Percentiles rank a stretch among this genome's conserved stretches.
These are phyloP conservation scores for Parnassius orleans DNA, from an alignment of 2,888 invertebrate species.

Conservation along the genomic window DNA sequence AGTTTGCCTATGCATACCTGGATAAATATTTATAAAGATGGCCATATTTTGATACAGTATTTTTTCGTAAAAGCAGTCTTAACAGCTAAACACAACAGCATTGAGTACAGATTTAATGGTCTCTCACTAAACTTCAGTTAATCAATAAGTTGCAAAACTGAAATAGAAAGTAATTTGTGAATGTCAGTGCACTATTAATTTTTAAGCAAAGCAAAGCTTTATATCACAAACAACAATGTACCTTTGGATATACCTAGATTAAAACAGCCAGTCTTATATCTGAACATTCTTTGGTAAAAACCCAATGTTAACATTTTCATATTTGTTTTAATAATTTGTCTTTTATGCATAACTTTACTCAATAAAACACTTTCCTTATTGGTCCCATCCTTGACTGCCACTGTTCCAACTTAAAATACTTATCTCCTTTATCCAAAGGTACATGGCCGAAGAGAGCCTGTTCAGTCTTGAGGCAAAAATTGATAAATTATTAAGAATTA, in stretches of 20 bases:
- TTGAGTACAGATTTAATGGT: conserved; percentile 24
- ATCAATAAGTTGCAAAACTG: conserved; percentile 12
- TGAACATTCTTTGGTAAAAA: conserved; percentile 34
- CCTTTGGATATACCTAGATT: conserved; percentile 34
- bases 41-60: conserved; percentile 4
- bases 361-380: conserved; percentile 30
- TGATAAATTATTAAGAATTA: conserved; percentile 16
- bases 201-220: conserved; percentile 22
- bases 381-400: conserved; percentile 40
- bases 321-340: conserved; percentile 26
- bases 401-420: conserved; percentile 20
- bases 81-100: conserved; percentile 26
- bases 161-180: conserved; percentile 3
- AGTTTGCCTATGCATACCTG: conserved; percentile 3
- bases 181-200: conserved; percentile 27
- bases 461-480: conserved; percentile 8
- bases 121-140: not conserved
- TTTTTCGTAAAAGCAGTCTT: conserved; percentile 14
- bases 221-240: conserved; percentile 30
- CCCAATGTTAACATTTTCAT: conserved; percentile 23
- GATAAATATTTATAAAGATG: conserved; percentile 7
- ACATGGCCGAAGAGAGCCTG: conserved; percentile 16
- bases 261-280: conserved; percentile 38
- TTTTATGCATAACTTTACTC: conserved; percentile 19
- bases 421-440: conserved; percentile 35